Base-by-base conservation (phyloP, 2,888 invertebrate species). In the Agonopterix subpropinquella region DNA sequence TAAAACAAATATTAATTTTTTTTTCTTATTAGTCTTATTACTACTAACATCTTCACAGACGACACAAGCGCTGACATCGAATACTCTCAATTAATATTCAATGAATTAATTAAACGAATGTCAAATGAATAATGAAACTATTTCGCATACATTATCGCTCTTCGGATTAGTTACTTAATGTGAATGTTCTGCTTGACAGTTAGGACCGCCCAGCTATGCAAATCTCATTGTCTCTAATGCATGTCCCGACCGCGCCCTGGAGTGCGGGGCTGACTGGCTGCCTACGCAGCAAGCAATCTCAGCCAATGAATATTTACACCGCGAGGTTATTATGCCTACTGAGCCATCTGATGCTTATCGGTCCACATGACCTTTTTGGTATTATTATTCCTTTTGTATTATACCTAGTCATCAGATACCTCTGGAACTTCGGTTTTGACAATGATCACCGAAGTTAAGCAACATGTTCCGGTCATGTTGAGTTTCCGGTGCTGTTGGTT, bases 171-270 rank as follows among this genome's bases (percentile, higher is more conserved):
- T 77, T 78, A 47, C 42, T 49, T 47, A 80, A 85, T 84, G 80
- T 80, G 82, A 84, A 86, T 80, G 81, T 83, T 78, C 78, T 72
- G 73, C 82, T 73, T 82, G 86, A 86, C 85, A 84, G 80, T 76
- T 77, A 72, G 80, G 63, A 72, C 78, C 86, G 85, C 85, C 86
- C 80, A 62, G 68, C 66, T 80, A 86, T 87, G 86, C 80, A 80
- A 86, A 88, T 86, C 71, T 76, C 81, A 84, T 87, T 84, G 85
- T 88, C 78, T 82, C 74, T 82, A 79, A 84, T 81, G 80, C 78
- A 72, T 73, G 77, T 65, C 69, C 61, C 71, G 64, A 67, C 74
- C 76, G 75, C 78, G 76, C 78, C 77, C 78, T 67, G 70, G 68
- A 70, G 65, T 28, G 28, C 28, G 28, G 28, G 28, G 28, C 28